Conservation (phyloP, 2,888 invertebrate species). For the Blastobasis adustella region DNA sequence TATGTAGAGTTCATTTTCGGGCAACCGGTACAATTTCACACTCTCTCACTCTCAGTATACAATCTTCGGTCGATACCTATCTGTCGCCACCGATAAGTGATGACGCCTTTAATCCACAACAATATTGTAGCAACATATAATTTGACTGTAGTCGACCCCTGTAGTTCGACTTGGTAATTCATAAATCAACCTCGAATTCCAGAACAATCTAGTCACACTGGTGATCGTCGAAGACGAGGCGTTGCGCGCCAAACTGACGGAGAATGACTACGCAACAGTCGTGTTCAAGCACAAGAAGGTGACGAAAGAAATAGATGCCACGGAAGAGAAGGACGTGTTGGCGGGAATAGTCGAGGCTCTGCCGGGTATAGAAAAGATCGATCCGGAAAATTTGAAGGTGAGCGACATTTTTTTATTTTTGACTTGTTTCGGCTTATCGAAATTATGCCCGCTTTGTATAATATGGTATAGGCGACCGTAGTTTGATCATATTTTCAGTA, state of each 20-base stretch:
- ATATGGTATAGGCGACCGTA: too few relatives aligned
- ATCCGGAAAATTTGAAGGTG: constrained; percentile 49
- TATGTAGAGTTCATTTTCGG: too few relatives aligned
- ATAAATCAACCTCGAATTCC: constrained; percentile 12
- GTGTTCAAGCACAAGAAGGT: constrained; percentile 42
- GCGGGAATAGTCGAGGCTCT: constrained; percentile 39
- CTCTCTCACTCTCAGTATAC: too few relatives aligned
- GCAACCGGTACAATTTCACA: too few relatives aligned
- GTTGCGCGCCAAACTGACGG: constrained; percentile 33
- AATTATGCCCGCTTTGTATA: too few relatives aligned
- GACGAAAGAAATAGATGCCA: constrained; percentile 35
- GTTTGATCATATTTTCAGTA: too few relatives aligned
- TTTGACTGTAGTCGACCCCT: too few relatives aligned
- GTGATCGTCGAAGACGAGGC: constrained; percentile 41
- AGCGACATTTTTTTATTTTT: neutral
- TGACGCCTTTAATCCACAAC: too few relatives aligned
- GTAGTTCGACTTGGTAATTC: too few relatives aligned
- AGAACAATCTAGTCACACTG: constrained; percentile 47
- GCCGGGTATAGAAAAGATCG: constrained; percentile 40
- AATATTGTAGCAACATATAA: neutral
- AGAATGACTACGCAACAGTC: constrained; percentile 36
- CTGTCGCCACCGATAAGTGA: too few relatives aligned
- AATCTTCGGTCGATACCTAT: too few relatives aligned
- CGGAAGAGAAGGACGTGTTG: constrained; percentile 44
- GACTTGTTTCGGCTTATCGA: neutral